phyloP scores from a whole-genome alignment of 1,140 invertebrate genomes.

The Drosophila teissieri region DNA sequence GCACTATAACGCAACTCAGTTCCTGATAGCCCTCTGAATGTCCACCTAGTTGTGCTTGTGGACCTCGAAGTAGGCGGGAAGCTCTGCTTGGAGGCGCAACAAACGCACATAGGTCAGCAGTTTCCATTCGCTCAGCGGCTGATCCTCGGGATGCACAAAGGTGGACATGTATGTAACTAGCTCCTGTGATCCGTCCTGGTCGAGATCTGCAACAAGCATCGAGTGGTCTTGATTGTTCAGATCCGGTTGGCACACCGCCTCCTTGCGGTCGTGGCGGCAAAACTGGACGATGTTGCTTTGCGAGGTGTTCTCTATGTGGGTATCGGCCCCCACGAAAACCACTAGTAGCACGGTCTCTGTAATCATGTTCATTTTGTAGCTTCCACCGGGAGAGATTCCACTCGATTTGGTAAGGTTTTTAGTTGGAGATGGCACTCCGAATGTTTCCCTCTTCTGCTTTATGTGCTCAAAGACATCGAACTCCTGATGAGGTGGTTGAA shows the following conservation, averaged over 20 bases:
- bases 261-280: constrained; percentile 86
- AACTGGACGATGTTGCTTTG: constrained; percentile 90
- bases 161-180: constrained; percentile 90
- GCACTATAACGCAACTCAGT: constrained; percentile 22
- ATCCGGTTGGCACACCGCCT: constrained; percentile 89
- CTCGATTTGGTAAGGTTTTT: constrained; percentile 60
- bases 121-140: constrained; percentile 85
- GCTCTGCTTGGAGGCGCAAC: constrained; percentile 88
- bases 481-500: constrained; percentile 36
- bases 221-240: constrained; percentile 89
- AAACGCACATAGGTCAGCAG: constrained; percentile 88
- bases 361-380: constrained; percentile 85
- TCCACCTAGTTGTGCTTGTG: constrained; percentile 61
- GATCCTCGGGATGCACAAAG: constrained; percentile 85
- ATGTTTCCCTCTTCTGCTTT: constrained; percentile 66
- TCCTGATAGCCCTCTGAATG: neutral
- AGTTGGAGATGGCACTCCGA: constrained; percentile 33
- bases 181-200: constrained; percentile 90
- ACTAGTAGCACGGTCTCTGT: constrained; percentile 91
- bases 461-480: constrained; percentile 71
- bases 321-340: constrained; percentile 89
- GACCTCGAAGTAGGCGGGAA: constrained; percentile 87
- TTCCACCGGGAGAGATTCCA: constrained; percentile 19
- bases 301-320: constrained; percentile 90
- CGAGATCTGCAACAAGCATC: constrained; percentile 89